Evolutionary conservation across 2,888 invertebrate species (phyloP).

Genomic region (Eristalis intricaria): DNA sequence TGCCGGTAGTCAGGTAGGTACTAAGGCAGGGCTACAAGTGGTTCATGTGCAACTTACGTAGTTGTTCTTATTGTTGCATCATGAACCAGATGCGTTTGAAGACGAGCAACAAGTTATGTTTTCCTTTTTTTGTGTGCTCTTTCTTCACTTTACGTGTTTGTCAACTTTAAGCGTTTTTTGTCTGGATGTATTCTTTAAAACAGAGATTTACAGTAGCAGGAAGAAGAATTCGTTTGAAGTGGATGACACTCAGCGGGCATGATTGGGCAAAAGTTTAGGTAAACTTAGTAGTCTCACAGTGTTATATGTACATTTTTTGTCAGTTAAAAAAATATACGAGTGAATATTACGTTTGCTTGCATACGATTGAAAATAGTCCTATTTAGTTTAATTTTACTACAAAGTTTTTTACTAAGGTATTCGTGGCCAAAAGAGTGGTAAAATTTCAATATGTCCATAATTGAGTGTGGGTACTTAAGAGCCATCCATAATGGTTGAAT

Average conservation of each 20-base stretch:
- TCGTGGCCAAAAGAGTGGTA: too few relatives aligned
- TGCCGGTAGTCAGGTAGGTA: slow-evolving; percentile 20
- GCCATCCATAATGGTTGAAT: too few relatives aligned
- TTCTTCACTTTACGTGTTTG: slow-evolving; percentile 56
- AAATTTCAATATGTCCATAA: too few relatives aligned
- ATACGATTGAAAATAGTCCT: too few relatives aligned
- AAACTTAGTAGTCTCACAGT: too few relatives aligned
- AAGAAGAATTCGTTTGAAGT: neutral
- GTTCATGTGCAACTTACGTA: slow-evolving; percentile 14
- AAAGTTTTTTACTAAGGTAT: too few relatives aligned
- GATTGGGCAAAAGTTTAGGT: neutral
- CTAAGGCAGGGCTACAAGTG: slow-evolving; percentile 10
- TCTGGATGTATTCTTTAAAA: neutral
- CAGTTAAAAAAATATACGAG: too few relatives aligned
- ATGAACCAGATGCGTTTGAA: neutral
- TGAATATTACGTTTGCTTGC: too few relatives aligned
- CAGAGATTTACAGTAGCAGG: neutral
- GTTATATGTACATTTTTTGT: too few relatives aligned
- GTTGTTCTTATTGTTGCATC: slow-evolving; percentile 40
- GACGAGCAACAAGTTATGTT: slow-evolving; percentile 43
- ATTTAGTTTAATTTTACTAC: too few relatives aligned
- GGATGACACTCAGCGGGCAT: neutral
- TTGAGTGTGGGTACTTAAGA: too few relatives aligned
- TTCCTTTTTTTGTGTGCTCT: slow-evolving; percentile 15
- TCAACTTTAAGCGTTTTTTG: slow-evolving; percentile 61